These are phyloP conservation scores for Adrianichthys oophorus DNA, from an alignment of 2,797 vertebrate species.

Conservation along the genomic window DNA sequence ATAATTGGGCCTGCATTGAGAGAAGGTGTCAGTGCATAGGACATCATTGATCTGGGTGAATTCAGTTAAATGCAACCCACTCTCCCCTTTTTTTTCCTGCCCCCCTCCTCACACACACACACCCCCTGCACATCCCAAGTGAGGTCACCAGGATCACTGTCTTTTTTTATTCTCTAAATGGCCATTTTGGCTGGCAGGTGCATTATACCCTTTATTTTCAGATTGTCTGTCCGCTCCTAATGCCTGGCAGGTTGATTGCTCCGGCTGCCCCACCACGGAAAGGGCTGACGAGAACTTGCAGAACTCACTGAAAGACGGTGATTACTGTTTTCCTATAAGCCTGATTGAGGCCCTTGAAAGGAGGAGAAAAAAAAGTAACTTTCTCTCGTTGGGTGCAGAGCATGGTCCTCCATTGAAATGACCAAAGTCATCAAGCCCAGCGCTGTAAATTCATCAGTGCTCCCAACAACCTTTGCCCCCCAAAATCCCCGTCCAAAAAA, in stretches of 20 bases:
- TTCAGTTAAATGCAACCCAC: constrained; percentile 92
- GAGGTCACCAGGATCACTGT: constrained; percentile 99
- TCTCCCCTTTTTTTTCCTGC: constrained; percentile 12
- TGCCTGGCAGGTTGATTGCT: constrained; percentile 99
- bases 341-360: constrained; percentile 99
- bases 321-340: constrained; percentile 99
- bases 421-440: constrained; percentile 95
- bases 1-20: constrained; percentile 99
- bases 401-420: constrained; percentile 96
- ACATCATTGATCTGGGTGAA: constrained; percentile 96
- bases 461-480: constrained; percentile 60
- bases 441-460: constrained; percentile 99
- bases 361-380: constrained; percentile 93
- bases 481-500: constrained; percentile 47
- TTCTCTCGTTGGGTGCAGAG: constrained; percentile 97
- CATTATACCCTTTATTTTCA: constrained; percentile 99
- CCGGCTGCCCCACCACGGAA: constrained; percentile 96
- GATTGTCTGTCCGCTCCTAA: constrained; percentile 99
- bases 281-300: constrained; percentile 94
- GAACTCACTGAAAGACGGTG: constrained; percentile 99
- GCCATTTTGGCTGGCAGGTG: constrained; percentile 99
- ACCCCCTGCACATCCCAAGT: constrained; percentile 87
- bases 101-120: constrained; percentile 15
- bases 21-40: constrained; percentile 97
- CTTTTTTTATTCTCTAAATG: constrained; percentile 95